Conservation (phyloP, 2,888 invertebrate genomes). For the Nomada fucata region DNA sequence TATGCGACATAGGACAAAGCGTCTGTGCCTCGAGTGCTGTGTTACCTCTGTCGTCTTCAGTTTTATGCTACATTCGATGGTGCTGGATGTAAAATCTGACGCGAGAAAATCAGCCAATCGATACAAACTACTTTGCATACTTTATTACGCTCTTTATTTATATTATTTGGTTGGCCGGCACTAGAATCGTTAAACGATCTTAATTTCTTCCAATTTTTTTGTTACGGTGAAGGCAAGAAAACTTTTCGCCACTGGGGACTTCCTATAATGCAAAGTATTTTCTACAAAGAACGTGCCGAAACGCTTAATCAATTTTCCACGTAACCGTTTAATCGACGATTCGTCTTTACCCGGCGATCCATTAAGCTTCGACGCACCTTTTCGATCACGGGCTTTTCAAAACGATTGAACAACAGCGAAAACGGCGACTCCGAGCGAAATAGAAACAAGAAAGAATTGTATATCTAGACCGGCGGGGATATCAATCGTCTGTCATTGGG, state of each 20-base stretch:
- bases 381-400: not conserved
- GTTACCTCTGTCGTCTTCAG: not conserved
- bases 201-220: too few species aligned
- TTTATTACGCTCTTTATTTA: too few species aligned
- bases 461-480: not conserved
- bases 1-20: conserved; percentile 13
- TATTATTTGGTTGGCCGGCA: too few species aligned
- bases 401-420: not conserved
- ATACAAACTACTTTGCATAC: too few species aligned
- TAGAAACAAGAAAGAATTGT: not conserved
- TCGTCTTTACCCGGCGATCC: not conserved
- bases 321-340: not conserved
- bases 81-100: not conserved
- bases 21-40: not conserved
- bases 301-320: not conserved
- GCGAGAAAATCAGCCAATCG: not conserved
- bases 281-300: not conserved
- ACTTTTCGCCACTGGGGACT: too few species aligned
- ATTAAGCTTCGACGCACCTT: not conserved
- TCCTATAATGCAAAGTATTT: too few species aligned
- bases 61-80: not conserved
- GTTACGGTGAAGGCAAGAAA: too few species aligned
- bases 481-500: not conserved
- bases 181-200: too few species aligned
- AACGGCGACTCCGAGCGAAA: not conserved